Base-by-base conservation (phyloP, 92 coral and sea anemone species). In the Blastomussa wellsi region DNA sequence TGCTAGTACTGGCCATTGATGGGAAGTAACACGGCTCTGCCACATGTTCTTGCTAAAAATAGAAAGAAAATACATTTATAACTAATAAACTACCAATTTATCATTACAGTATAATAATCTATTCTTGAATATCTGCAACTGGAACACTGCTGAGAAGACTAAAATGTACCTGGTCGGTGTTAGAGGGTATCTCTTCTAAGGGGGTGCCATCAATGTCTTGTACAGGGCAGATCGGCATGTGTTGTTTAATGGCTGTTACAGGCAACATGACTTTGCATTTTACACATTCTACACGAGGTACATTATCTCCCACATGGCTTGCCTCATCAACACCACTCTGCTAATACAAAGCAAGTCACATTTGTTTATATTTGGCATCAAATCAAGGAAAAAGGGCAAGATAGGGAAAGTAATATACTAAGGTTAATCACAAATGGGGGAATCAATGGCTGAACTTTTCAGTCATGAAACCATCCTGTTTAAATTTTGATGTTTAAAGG, bases 211-310 rank as follows among this genome's bases (percentile, higher is more conserved):
- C 38, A 47, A 74, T 42, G 59, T 76, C 79, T 7, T 76, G 22
- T 26, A 24, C 80, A 49, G 80, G 80, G 80, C 80, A 76, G 80
- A 33, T 44, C 49, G 31, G 80, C 80, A 76, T 76, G 80, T 76
- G 80, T 35, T 76, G 80, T 52, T 76, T 76, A 76, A 76, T 76
- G 80, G 67, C 80, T 76, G 80, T 76, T 26, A 76, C 68, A 76
- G 80, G 80, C 67, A 76, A 26, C 80, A 52, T 29, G 80, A 52
- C 80, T 76, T 76, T 76, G 80, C 80, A 76, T n/a, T 76, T 76
- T 35, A 76, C 47, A 51, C 65, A 76, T 76, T 76, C 80, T 66
- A 31, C 67, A 8, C 20, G 80, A 76, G 80, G 80, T 76, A 76
- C 35, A 76, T 29, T 76, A 76, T 76, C 80, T 76, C 80, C 80